Evolutionary conservation across 1,140 invertebrate genomes (phyloP).

Genomic region (Platyscapa corneri): DNA sequence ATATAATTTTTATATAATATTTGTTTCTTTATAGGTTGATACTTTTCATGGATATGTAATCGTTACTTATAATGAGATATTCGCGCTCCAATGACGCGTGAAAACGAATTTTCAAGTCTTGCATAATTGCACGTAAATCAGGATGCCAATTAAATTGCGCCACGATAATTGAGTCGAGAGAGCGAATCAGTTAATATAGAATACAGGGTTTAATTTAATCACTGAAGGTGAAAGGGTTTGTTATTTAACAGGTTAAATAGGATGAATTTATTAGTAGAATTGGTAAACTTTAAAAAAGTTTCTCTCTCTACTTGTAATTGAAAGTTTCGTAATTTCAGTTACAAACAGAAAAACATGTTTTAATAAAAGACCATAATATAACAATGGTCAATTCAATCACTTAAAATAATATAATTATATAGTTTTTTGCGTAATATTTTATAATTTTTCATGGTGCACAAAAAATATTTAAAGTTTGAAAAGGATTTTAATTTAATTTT

Average conservation of each 20-base stretch:
- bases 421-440: too few species aligned
- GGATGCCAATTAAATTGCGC: slow-evolving; percentile 44
- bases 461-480: too few species aligned
- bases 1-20: too few species aligned
- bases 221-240: slow-evolving; percentile 1
- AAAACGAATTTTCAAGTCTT: slow-evolving; percentile 48
- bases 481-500: too few species aligned
- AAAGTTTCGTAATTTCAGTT: neutral
- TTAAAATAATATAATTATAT: neutral
- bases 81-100: slow-evolving; percentile 40
- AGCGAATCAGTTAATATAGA: slow-evolving; percentile 35
- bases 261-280: neutral
- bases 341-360: neutral
- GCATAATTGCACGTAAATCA: slow-evolving; percentile 39
- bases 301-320: neutral
- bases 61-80: slow-evolving; percentile 35
- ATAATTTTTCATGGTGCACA: too few species aligned
- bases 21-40: neutral
- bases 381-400: neutral
- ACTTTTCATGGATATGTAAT: slow-evolving; percentile 24
- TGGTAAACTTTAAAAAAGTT: neutral
- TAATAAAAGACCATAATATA: neutral
- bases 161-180: neutral
- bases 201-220: slow-evolving; percentile 33
- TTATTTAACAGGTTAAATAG: slow-evolving; percentile 25